A percentile compares a stretch with the other conserved stretches of the same genome.
Evolutionary conservation across 1,140 invertebrate species (phyloP).

Genomic region (Drosophila athabasca): DNA sequence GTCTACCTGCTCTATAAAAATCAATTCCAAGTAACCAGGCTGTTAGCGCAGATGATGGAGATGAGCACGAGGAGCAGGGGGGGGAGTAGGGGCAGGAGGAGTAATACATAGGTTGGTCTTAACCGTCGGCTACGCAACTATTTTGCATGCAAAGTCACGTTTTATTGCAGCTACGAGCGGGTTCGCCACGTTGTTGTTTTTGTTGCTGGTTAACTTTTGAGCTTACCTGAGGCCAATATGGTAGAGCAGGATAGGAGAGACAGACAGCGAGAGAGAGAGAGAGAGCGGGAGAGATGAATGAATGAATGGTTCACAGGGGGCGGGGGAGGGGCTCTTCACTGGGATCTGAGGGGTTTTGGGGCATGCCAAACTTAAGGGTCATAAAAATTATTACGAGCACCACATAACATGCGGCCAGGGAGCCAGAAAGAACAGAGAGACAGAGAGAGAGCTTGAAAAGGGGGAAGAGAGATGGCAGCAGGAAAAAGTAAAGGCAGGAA

Average conservation of each 20-base stretch:
- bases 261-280: neutral
- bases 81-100: neutral
- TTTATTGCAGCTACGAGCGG: slow-evolving; percentile 77
- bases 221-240: slow-evolving; percentile 66
- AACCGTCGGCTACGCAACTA: slow-evolving; percentile 65
- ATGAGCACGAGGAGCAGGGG: no score
- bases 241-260: neutral
- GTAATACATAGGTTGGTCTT: slow-evolving; percentile 1
- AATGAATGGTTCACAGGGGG: slow-evolving; percentile 1
- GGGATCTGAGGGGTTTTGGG: slow-evolving; percentile 1
- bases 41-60: slow-evolving; percentile 14
- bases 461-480: neutral
- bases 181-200: slow-evolving; percentile 34
- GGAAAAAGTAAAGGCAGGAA: no score
- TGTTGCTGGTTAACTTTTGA: slow-evolving; percentile 68
- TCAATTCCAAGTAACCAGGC: slow-evolving; percentile 70
- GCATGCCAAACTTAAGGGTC: slow-evolving; percentile 71
- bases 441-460: slow-evolving; percentile 23
- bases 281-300: slow-evolving; percentile 15
- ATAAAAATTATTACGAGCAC: slow-evolving; percentile 76
- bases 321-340: neutral
- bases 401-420: slow-evolving; percentile 55
- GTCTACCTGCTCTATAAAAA: slow-evolving; percentile 46
- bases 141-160: slow-evolving; percentile 81
- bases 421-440: neutral